A percentile compares a stretch with the other conserved stretches of the same genome.
These are phyloP conservation scores for Celastrina argiolus DNA, from an alignment of 2,888 invertebrate species.

Conservation along the genomic window DNA sequence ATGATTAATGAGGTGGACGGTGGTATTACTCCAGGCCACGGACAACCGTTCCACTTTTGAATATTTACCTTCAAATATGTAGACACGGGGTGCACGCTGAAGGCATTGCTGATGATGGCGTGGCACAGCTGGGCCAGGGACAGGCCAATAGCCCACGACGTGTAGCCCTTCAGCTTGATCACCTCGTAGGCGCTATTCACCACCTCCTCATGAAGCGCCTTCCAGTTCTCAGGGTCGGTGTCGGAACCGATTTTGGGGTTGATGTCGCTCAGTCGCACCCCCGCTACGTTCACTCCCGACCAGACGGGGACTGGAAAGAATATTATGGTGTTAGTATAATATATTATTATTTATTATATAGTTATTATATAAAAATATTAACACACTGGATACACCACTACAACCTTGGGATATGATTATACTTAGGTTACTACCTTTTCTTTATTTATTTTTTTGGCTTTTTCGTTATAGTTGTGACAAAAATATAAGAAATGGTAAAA, in stretches of 20 bases:
- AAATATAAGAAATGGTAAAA: too few relatives aligned
- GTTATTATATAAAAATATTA: too few relatives aligned
- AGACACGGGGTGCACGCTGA: conserved; percentile 87
- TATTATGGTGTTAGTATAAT: conserved; percentile 5
- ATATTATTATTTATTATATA: too few relatives aligned
- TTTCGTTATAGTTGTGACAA: too few relatives aligned
- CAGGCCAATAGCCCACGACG: conserved; percentile 93
- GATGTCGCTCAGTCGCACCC: conserved; percentile 88
- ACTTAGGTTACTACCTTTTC: too few relatives aligned
- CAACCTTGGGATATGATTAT: too few relatives aligned
- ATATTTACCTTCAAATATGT: conserved; percentile 83
- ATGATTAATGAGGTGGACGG: too few relatives aligned
- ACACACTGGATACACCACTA: too few relatives aligned
- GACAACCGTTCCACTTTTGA: not conserved
- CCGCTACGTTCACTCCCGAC: conserved; percentile 95
- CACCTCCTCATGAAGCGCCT: conserved; percentile 86
- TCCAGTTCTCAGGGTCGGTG: conserved; percentile 88
- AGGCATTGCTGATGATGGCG: conserved; percentile 84
- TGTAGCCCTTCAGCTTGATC: conserved; percentile 92
- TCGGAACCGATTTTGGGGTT: conserved; percentile 85
- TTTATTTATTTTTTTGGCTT: too few relatives aligned
- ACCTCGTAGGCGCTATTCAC: conserved; percentile 92
- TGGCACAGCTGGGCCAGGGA: conserved; percentile 85
- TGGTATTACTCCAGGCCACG: too few relatives aligned
- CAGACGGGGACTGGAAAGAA: conserved; percentile 87